phyloP scores from a whole-genome alignment of 2,797 vertebrate species.

The Enteromius trimaculatus region DNA sequence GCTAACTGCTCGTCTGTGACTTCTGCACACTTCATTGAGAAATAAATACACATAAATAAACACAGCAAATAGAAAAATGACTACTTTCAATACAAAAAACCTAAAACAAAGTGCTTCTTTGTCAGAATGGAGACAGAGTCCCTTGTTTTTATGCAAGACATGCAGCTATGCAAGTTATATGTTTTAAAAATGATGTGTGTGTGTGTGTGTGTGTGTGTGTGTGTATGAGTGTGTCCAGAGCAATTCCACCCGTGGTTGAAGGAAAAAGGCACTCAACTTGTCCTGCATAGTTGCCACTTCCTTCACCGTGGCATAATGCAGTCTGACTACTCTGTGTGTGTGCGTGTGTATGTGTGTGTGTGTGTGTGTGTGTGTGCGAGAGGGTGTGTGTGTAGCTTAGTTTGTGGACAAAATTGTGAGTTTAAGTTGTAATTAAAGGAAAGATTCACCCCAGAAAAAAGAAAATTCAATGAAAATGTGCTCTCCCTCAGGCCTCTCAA shows the following conservation, averaged over 20 bases:
- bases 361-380: conserved; percentile 45
- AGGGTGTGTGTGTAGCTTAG: conserved; percentile 19
- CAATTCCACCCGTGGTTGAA: conserved; percentile 92
- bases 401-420: background rate
- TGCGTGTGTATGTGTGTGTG: conserved; percentile 51
- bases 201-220: conserved; percentile 54
- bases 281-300: conserved; percentile 75
- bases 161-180: conserved; percentile 19
- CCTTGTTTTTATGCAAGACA: conserved; percentile 14
- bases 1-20: conserved; percentile 23
- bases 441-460: background rate
- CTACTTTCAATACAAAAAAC: conserved; percentile 44
- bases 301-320: conserved; percentile 69
- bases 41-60: conserved; percentile 42
- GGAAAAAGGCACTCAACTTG: conserved; percentile 95
- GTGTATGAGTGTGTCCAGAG: conserved; percentile 68
- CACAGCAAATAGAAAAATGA: conserved; percentile 54
- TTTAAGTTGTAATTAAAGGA: background rate
- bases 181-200: conserved; percentile 5
- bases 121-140: conserved; percentile 55
- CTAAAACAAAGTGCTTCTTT: conserved; percentile 65
- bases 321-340: conserved; percentile 71
- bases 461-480: background rate
- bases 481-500: background rate
- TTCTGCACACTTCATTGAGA: conserved; percentile 43